Evolutionary conservation across 2,888 invertebrate genomes (phyloP).

Genomic region (Zaprionus obscuricornis): DNA sequence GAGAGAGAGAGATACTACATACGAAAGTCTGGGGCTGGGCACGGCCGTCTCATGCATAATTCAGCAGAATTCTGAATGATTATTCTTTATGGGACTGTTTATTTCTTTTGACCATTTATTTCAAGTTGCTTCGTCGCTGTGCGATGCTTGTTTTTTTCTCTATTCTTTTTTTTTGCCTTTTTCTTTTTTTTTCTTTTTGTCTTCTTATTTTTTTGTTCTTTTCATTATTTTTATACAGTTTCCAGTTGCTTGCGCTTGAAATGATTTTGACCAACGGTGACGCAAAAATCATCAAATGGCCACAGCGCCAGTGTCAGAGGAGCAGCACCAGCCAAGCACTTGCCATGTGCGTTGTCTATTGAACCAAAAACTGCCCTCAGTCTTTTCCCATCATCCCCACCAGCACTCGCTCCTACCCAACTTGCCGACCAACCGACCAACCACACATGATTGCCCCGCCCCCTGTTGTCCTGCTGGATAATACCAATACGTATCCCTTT

Average conservation of each 20-base stretch:
- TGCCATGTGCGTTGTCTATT: conserved; percentile 59
- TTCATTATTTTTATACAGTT: conserved; percentile 79
- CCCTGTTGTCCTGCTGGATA: conserved; percentile 19
- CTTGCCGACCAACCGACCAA: conserved; percentile 1
- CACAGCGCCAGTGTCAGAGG: conserved; percentile 15
- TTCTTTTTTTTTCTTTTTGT: conserved; percentile 17
- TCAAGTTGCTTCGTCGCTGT: conserved; percentile 71
- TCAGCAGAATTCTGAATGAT: conserved; percentile 84
- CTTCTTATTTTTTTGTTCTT: conserved; percentile 33
- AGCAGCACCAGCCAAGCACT: conserved; percentile 19
- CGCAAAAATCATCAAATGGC: conserved; percentile 77
- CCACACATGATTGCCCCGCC: conserved; percentile 10
- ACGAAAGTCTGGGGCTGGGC: conserved; percentile 15
- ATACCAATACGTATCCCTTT: conserved; percentile 33
- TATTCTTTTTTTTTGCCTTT: conserved; percentile 7
- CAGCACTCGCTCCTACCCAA: conserved; percentile 33
- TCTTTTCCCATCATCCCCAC: conserved; percentile 16
- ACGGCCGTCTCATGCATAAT: conserved; percentile 81
- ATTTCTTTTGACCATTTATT: conserved; percentile 83
- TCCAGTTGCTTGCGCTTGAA: conserved; percentile 81
- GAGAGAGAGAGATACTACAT: no score
- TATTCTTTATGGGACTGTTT: conserved; percentile 84
- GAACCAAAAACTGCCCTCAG: conserved; percentile 58
- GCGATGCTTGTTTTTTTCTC: conserved; percentile 23
- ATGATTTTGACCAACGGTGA: conserved; percentile 78